Conservation (phyloP, 2,797 vertebrate genomes). For the Pagetopsis macropterus region DNA sequence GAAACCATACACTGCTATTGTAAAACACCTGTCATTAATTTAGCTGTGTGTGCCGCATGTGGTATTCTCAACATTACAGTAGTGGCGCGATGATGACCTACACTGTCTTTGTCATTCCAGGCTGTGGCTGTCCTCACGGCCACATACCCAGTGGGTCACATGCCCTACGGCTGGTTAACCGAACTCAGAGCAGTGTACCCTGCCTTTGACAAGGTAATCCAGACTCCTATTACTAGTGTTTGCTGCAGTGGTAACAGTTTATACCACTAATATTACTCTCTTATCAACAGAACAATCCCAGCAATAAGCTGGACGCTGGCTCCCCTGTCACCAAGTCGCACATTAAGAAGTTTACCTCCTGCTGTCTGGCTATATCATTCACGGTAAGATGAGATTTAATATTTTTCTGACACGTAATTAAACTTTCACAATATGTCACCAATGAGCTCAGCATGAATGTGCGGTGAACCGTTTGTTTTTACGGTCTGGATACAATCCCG, state of each 20-base stretch:
- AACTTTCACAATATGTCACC: not conserved
- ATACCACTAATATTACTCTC: conserved; percentile 23
- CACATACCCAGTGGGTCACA: conserved; percentile 98
- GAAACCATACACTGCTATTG: conserved; percentile 26
- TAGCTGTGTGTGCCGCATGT: conserved; percentile 9
- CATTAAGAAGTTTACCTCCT: conserved; percentile 96
- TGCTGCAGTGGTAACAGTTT: not conserved
- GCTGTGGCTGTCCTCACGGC: conserved; percentile 97
- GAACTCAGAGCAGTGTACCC: conserved; percentile 96
- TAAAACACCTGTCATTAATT: conserved; percentile 44
- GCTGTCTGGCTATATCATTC: conserved; percentile 94
- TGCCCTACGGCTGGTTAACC: conserved; percentile 98
- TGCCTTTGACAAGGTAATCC: conserved; percentile 95
- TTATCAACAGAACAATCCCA: conserved; percentile 90
- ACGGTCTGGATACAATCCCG: not conserved
- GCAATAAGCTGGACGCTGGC: conserved; percentile 89
- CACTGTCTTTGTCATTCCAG: conserved; percentile 78
- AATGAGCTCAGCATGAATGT: not conserved
- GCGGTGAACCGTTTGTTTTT: conserved; percentile 18
- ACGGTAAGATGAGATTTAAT: conserved; percentile 86
- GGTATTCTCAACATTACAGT: conserved; percentile 43
- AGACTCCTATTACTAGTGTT: not conserved
- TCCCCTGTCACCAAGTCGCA: conserved; percentile 89
- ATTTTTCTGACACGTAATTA: not conserved
- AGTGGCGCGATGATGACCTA: conserved; percentile 26